Conservation (phyloP, 2,888 invertebrate species). For the Pachydiplax longipennis region DNA sequence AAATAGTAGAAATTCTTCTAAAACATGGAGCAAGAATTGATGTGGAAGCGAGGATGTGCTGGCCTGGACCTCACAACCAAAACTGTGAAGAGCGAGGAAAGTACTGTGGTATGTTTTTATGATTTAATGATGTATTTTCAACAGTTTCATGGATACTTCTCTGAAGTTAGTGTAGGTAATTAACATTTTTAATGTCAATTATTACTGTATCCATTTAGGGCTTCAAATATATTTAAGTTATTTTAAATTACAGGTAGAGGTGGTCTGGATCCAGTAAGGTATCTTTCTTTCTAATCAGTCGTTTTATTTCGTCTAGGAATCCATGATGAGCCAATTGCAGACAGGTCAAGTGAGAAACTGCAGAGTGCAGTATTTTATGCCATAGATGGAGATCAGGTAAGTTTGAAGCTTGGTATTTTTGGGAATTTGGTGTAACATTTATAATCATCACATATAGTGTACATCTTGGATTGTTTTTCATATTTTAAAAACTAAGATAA, state of each 20-base stretch:
- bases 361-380: constrained; percentile 77
- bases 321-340: constrained; percentile 52
- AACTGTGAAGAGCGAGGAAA: constrained; percentile 75
- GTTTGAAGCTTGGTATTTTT: background rate
- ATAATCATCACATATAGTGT: too few relatives aligned
- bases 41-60: constrained; percentile 77
- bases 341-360: constrained; percentile 63
- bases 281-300: constrained; percentile 59
- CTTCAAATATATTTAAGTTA: too few relatives aligned
- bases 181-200: too few relatives aligned
- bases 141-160: too few relatives aligned
- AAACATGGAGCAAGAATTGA: constrained; percentile 75
- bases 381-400: constrained; percentile 74
- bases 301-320: constrained; percentile 47
- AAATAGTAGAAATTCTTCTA: constrained; percentile 72
- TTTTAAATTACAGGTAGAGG: too few relatives aligned
- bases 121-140: constrained; percentile 15
- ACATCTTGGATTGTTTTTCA: too few relatives aligned
- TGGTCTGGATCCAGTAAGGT: too few relatives aligned
- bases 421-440: constrained; percentile 46
- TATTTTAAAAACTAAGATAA: too few relatives aligned
- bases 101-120: constrained; percentile 61
- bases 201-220: too few relatives aligned
- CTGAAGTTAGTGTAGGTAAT: too few relatives aligned
- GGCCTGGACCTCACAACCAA: constrained; percentile 74